phyloP scores from a whole-genome alignment of 1,140 invertebrate species.

The Globodera rostochiensis region DNA sequence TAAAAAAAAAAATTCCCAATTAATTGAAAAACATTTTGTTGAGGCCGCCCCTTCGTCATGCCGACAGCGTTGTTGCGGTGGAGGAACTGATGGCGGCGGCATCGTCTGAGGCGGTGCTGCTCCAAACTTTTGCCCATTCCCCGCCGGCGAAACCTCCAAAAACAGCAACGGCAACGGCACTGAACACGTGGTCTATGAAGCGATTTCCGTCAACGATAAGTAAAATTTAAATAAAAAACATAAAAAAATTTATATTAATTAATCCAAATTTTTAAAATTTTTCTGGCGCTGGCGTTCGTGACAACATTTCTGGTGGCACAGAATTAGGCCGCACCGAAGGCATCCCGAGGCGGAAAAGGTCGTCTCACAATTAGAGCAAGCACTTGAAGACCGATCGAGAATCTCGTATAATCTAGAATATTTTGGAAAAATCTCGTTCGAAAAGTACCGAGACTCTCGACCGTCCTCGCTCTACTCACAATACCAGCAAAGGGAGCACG shows the following conservation, averaged over 20 bases:
- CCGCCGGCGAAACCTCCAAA: not conserved
- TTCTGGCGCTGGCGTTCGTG: not conserved
- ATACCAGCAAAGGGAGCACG: not conserved
- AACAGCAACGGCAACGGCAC: not conserved
- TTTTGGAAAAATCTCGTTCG: not conserved
- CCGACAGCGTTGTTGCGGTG: not conserved
- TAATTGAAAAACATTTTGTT: too few species aligned
- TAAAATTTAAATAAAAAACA: too few species aligned
- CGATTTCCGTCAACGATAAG: not conserved
- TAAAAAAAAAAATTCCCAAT: too few species aligned
- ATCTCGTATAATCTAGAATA: not conserved
- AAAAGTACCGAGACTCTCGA: not conserved
- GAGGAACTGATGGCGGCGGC: not conserved
- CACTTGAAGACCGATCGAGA: too few species aligned
- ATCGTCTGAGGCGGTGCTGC: not conserved
- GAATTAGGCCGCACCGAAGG: not conserved
- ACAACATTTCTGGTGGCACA: not conserved
- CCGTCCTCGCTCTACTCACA: too few species aligned
- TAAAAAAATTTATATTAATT: too few species aligned
- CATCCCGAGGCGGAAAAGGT: conserved; percentile 6
- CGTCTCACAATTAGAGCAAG: not conserved
- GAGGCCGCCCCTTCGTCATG: not conserved
- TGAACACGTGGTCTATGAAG: not conserved
- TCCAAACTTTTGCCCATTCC: not conserved
- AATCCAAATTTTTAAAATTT: not conserved